Evolutionary conservation across 1,140 invertebrate genomes (phyloP), one percentile per base, ranked within the genome.

Genomic region (Helicoverpa armigera): DNA sequence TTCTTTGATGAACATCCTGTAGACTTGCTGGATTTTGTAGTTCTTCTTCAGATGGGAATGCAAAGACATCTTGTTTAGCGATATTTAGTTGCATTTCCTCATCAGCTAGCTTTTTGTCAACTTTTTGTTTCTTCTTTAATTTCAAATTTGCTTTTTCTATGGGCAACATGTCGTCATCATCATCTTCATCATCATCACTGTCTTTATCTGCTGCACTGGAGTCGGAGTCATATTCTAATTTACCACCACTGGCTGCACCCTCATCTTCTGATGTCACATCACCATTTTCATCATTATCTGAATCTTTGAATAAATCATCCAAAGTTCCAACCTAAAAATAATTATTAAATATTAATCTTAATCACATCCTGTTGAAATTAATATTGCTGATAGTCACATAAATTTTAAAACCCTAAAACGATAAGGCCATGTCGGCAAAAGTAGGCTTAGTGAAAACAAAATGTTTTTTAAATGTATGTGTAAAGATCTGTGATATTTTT

Each of bases 81-180:
- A 97, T 96, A 90, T 98, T 98, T 70, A 98, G 95, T 89, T 97
- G 96, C 93, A 98, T 95, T 95, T 98, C 97, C 83, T 97, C 97
- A 83, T 98, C 97, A n/a, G 97, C 97, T 61, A 98, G 87, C 94
- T 98, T 96, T 63, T 96, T 96, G 83, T 97, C 96, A 87, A 96
- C 90, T 80, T 96, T 96, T 90, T 97, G 95, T 88, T 98, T 97
- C 86, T 97, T 97, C 88, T 97, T 97, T 2, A 99, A 93, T 92
- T 97, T 98, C 81, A 97, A 97, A 78, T 98, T 97, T 81, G 97
- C 96, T 91, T 97, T 98, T 95, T 99, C 98, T 92, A 99, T 98
- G 1, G 98, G 98, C 48, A 98, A 91, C 90, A 98, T 90, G 89
- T 97, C 97, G 87, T 96, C 96, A 77, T 97, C 96, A 80, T 96